phyloP scores from a whole-genome alignment of 2,797 vertebrate genomes.

The Onychomys leucogaster region DNA sequence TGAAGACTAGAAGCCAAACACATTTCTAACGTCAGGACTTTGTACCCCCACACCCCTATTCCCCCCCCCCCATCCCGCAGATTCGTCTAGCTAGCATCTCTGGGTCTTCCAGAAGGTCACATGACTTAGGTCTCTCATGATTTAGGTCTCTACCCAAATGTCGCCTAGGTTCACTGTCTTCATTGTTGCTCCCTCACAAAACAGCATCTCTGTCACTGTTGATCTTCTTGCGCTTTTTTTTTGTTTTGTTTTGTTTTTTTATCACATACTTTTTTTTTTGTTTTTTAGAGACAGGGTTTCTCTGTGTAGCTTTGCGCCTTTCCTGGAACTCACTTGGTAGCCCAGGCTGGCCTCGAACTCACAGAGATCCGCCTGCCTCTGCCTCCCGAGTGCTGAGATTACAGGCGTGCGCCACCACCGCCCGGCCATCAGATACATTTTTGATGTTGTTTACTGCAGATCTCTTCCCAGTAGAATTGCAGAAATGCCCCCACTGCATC shows the following conservation, averaged over 20 bases:
- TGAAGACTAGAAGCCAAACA: background rate
- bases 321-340: too few relatives aligned
- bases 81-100: background rate
- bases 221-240: background rate
- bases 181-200: background rate
- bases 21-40: constrained; percentile 12
- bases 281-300: too few relatives aligned
- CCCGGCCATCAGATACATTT: background rate
- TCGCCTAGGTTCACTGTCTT: background rate
- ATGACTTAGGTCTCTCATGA: background rate
- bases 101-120: background rate
- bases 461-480: background rate
- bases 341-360: too few relatives aligned
- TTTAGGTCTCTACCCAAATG: constrained; percentile 25
- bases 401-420: too few relatives aligned
- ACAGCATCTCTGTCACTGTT: background rate
- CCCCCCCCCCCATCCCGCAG: too few relatives aligned
- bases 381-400: too few relatives aligned
- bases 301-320: too few relatives aligned
- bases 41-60: too few relatives aligned
- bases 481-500: background rate
- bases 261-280: too few relatives aligned
- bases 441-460: background rate
- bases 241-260: too few relatives aligned
- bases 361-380: too few relatives aligned